These are phyloP conservation scores for Acrossocheilus fasciatus DNA, from an alignment of 2,797 vertebrate genomes.

Conservation along the genomic window DNA sequence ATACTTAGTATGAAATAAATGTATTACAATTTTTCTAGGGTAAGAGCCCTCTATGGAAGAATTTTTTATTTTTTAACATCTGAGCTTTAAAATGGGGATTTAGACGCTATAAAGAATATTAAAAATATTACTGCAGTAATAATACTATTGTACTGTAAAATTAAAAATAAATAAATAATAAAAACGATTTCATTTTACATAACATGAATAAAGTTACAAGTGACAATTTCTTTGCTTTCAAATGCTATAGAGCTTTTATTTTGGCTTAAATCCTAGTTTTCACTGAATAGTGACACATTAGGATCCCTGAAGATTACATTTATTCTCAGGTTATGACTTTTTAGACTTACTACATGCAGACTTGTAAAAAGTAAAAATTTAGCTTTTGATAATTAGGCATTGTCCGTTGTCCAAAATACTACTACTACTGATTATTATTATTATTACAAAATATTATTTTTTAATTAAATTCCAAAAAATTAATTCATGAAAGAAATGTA, in stretches of 20 bases:
- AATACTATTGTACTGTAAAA: neutral
- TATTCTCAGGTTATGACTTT: neutral
- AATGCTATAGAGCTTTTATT: neutral
- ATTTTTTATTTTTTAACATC: no score
- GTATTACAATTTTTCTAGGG: no score
- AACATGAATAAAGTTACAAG: neutral
- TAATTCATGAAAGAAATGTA: neutral
- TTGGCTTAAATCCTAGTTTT: neutral
- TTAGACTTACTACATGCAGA: neutral
- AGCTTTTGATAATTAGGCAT: neutral
- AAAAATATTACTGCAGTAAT: neutral
- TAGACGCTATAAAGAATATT: no score
- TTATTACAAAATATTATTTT: neutral
- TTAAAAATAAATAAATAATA: neutral
- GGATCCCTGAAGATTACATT: neutral
- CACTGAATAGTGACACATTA: neutral
- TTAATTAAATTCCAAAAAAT: neutral
- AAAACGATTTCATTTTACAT: neutral
- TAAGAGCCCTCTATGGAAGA: no score
- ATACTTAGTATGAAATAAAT: no score
- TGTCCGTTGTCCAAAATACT: neutral
- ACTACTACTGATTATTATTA: neutral
- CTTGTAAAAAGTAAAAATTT: neutral
- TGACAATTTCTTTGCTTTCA: neutral
- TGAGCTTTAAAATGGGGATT: no score